Conservation (phyloP, 2,797 vertebrate genomes). For the Vultur gryphus region DNA sequence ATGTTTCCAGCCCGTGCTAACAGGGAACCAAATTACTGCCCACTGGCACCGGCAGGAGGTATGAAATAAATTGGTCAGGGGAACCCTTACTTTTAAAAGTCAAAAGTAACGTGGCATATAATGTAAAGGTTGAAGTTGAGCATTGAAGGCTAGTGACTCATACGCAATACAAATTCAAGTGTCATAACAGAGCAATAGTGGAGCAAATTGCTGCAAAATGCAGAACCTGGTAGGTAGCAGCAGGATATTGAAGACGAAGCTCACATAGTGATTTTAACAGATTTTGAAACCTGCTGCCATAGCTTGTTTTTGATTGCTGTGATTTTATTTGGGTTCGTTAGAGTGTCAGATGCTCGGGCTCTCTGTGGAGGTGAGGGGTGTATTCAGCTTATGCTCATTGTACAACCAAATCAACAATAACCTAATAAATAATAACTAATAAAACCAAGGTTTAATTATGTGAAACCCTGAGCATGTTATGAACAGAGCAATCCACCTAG, state of each 20-base stretch:
- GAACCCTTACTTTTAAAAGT: neutral
- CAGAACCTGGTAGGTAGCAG: neutral
- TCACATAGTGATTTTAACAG: conserved; percentile 13
- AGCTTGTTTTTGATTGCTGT: conserved; percentile 9
- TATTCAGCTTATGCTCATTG: neutral
- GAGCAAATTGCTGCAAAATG: conserved; percentile 32
- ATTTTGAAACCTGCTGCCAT: conserved; percentile 36
- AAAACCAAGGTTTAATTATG: neutral
- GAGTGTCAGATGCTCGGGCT: neutral
- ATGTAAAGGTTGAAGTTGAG: conserved; percentile 15
- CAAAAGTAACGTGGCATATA: neutral
- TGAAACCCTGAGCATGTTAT: neutral
- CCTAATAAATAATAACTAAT: conserved; percentile 3
- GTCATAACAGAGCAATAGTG: neutral
- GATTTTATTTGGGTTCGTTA: conserved; percentile 8
- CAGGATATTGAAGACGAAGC: neutral
- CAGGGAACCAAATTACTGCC: neutral
- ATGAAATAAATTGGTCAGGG: neutral
- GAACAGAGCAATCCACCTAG: neutral
- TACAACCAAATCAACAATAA: neutral
- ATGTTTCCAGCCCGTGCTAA: neutral
- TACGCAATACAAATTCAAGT: neutral
- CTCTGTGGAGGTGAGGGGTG: neutral
- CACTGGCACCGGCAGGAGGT: neutral
- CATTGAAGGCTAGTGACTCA: neutral